phyloP scores from a whole-genome alignment of 2,888 invertebrate species.

The Ormyrus rosae region DNA sequence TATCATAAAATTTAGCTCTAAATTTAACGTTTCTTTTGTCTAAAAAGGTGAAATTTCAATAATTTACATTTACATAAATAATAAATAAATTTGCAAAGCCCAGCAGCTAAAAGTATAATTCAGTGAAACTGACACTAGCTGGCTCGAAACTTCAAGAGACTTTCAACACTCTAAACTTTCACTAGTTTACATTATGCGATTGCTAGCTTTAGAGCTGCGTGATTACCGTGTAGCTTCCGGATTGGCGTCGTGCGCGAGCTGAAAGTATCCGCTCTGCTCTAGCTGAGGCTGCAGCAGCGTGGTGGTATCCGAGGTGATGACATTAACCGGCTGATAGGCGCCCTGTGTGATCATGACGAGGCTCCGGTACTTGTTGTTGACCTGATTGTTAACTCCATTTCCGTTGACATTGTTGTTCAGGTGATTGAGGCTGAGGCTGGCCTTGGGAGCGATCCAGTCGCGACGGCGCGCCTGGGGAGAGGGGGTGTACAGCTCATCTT shows the following conservation, averaged over 20 bases:
- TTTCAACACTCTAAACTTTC: conserved; percentile 39
- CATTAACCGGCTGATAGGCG: conserved; percentile 81
- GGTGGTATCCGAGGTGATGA: conserved; percentile 86
- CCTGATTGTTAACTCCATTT: conserved; percentile 36
- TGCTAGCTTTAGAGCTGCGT: not conserved
- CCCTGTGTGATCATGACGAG: conserved; percentile 92
- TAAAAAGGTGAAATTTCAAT: too few species aligned
- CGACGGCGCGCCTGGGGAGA: conserved; percentile 16
- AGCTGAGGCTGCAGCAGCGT: conserved; percentile 78
- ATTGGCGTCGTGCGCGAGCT: conserved; percentile 13
- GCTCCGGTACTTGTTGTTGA: conserved; percentile 85
- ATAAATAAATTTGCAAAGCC: too few species aligned
- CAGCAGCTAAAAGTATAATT: too few species aligned
- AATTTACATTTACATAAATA: too few species aligned
- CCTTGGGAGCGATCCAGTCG: conserved; percentile 36
- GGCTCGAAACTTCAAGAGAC: not conserved
- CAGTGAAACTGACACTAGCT: not conserved
- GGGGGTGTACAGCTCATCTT: conserved; percentile 66
- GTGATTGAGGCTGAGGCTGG: conserved; percentile 18
- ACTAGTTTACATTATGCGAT: conserved; percentile 17
- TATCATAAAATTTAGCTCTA: too few species aligned
- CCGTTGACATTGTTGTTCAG: conserved; percentile 30
- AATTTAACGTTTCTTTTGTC: too few species aligned
- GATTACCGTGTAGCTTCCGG: conserved; percentile 44
- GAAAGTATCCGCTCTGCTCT: conserved; percentile 28